Base-by-base conservation (phyloP, 2,113 vertebrate species). In the Limanda limanda region DNA sequence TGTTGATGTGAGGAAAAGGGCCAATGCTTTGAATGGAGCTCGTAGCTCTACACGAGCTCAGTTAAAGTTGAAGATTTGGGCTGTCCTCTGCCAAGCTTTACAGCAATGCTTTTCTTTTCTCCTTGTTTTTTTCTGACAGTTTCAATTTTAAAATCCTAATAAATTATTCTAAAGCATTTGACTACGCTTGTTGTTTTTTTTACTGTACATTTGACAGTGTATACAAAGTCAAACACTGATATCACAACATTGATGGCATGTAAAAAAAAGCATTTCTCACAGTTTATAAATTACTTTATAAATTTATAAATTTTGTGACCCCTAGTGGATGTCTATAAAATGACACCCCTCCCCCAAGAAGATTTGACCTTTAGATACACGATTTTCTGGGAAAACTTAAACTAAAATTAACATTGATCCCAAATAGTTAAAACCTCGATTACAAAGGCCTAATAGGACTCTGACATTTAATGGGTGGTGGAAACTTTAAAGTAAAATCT, bases 111-210 rank as follows among this genome's bases (percentile, higher is more conserved):
- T 87, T 89, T 91, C 81, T 84, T 88, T 87, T 80, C 84, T 47
- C 71, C 23, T 81, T 86, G 73, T 83, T 91, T 85, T 86, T 94
- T 94, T 95, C 95, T 95, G 95, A 96, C 96, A 95, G 96, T 96
- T 96, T 92, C 86, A 87, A 95, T 95, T 97, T 97, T 95, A 95
- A 96, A 96, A 96, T 96, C 96, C 96, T 97, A 98, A 98, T 98
- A 98, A 98, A 98, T 98, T 98, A 98, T 98, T 98, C 96, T 96
- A 97, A 97, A 97, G 96, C 85, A 91, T 92, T 88, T 72, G 62
- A 25, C 62, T 10, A 11, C 20, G 35, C 17, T 35, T 59, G 14
- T 25, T 17, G 5, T 62, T 45, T 9, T 63, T 45, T 66, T 67
- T 20, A 20, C 6, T 4, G 48, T 17, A 47, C 48, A 20, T 51